phyloP scores from a whole-genome alignment of 2,113 vertebrate species.

The Poecilia latipinna region DNA sequence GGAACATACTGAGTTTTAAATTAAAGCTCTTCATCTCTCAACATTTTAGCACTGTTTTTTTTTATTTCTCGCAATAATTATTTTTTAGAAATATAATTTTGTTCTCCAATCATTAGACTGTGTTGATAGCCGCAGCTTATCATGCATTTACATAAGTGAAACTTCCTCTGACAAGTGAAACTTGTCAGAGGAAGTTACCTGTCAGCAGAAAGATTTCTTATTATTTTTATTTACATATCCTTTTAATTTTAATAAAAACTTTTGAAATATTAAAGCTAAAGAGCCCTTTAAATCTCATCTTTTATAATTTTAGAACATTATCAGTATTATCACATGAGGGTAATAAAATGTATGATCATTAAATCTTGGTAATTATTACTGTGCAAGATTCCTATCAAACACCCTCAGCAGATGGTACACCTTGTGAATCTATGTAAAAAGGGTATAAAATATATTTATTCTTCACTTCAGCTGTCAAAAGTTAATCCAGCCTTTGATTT shows the following conservation, averaged over 20 bases:
- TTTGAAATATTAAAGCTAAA: slow-evolving; percentile 11
- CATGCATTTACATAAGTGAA: not conserved
- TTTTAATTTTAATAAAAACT: slow-evolving; percentile 1
- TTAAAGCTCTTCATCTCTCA: slow-evolving; percentile 28
- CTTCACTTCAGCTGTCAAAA: too few species aligned
- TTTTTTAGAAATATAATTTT: slow-evolving; percentile 55
- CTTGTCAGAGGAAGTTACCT: slow-evolving; percentile 36
- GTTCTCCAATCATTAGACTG: slow-evolving; percentile 36
- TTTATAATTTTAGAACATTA: not conserved
- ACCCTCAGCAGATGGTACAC: too few species aligned
- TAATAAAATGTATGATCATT: not conserved
- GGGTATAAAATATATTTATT: too few species aligned
- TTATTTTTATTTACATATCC: not conserved
- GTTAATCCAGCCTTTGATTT: too few species aligned
- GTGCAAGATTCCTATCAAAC: too few species aligned
- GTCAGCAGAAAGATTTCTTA: slow-evolving; percentile 8
- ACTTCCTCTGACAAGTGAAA: slow-evolving; percentile 7
- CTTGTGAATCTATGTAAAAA: too few species aligned
- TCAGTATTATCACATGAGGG: not conserved
- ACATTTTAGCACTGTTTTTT: not conserved
- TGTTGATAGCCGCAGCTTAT: slow-evolving; percentile 44
- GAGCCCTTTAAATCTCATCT: too few species aligned
- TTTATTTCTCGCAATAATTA: not conserved
- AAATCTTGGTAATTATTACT: too few species aligned
- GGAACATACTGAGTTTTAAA: slow-evolving; percentile 49